These are phyloP conservation scores for Pedicia rivosa DNA, from an alignment of 2,888 invertebrate species.

Conservation along the genomic window DNA sequence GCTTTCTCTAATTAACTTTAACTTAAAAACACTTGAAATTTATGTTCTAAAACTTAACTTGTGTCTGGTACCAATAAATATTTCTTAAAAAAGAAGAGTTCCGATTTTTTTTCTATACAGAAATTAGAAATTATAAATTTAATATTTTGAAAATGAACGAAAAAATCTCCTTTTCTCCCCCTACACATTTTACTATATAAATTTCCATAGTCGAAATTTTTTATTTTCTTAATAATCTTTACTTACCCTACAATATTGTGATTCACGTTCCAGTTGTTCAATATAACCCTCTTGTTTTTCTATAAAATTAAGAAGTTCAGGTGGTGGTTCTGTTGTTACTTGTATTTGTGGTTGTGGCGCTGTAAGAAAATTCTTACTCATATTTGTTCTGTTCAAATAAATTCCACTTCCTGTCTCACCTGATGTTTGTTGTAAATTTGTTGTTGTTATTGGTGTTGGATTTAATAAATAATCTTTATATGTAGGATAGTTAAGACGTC, in stretches of 20 bases:
- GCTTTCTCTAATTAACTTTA: too few species aligned
- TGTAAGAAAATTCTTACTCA: constrained; percentile 14
- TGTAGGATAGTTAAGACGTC: constrained; percentile 1
- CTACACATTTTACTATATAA: too few species aligned
- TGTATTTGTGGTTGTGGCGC: constrained; percentile 22
- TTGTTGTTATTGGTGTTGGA: background rate
- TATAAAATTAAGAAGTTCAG: constrained; percentile 63
- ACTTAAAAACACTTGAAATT: too few species aligned
- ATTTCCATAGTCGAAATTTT: too few species aligned
- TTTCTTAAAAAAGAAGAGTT: too few species aligned
- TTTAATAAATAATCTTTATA: background rate
- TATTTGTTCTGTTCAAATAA: too few species aligned
- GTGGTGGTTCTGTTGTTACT: constrained; percentile 33
- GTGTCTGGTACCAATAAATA: too few species aligned
- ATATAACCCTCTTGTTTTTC: constrained; percentile 79
- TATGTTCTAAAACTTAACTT: too few species aligned
- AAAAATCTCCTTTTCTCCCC: too few species aligned
- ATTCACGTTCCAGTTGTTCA: constrained; percentile 70
- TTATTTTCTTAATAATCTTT: background rate
- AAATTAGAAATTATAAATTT: background rate
- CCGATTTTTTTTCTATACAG: too few species aligned
- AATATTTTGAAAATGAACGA: constrained; percentile 1
- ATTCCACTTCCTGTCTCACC: too few species aligned
- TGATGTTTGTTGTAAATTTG: background rate
- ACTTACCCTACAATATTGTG: constrained; percentile 59